These are phyloP conservation scores for Vidua chalybeata DNA, from an alignment of 2,113 vertebrate genomes.

Conservation along the genomic window DNA sequence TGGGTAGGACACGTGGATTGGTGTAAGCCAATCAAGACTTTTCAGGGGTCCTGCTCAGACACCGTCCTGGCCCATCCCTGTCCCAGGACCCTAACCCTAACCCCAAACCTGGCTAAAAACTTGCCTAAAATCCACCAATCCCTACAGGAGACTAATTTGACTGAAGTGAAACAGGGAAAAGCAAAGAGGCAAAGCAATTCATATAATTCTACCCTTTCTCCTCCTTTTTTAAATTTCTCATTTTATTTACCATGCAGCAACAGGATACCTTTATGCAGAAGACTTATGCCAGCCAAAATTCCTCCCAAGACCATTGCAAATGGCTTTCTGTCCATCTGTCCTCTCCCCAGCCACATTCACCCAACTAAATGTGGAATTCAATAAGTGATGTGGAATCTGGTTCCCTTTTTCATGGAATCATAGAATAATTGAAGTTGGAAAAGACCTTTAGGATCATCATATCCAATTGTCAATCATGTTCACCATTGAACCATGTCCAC, in stretches of 20 bases:
- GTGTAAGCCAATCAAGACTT: not conserved
- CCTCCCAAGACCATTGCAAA: not conserved
- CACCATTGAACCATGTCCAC: not conserved
- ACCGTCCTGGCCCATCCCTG: not conserved
- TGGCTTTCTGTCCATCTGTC: not conserved
- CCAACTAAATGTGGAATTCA: not conserved
- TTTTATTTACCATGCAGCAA: not conserved
- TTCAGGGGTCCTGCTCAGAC: not conserved
- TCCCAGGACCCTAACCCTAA: not conserved
- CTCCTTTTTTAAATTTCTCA: not conserved
- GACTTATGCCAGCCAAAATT: not conserved
- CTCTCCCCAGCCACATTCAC: not conserved
- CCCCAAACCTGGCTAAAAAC: not conserved
- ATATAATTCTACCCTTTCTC: not conserved
- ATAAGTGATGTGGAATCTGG: not conserved
- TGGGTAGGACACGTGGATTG: accelerated
- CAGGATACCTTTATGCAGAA: not conserved
- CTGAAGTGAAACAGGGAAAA: not conserved
- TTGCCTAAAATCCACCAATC: not conserved
- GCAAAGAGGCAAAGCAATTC: not conserved
- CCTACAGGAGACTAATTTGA: not conserved
- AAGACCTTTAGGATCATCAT: not conserved
- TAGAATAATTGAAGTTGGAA: not conserved
- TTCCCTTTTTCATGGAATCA: not conserved
- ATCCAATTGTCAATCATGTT: not conserved